A percentile compares a stretch with the other conserved stretches of the same genome.
phyloP scores from a whole-genome alignment of 1,140 invertebrate genomes.

The Parapsyche elsis region DNA sequence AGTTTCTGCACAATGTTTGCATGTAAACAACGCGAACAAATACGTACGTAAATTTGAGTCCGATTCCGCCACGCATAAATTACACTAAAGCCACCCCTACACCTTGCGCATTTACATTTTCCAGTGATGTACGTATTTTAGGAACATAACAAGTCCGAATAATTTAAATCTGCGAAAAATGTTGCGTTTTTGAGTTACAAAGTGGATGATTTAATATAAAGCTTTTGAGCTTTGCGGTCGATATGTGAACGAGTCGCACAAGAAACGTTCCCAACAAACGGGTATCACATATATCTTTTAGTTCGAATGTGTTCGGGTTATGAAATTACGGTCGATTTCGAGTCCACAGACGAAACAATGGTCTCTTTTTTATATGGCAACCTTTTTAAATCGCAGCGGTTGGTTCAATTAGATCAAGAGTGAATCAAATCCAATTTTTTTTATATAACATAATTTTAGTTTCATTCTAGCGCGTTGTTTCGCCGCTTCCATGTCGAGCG shows the following conservation, averaged over 20 bases:
- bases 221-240: not conserved
- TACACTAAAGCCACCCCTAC: too few relatives aligned
- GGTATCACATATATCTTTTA: conserved; percentile 3
- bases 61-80: too few relatives aligned
- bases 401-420: too few relatives aligned
- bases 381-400: too few relatives aligned
- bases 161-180: not conserved
- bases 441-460: too few relatives aligned
- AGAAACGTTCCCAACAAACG: conserved; percentile 3
- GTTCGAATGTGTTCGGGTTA: not conserved
- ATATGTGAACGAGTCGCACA: not conserved
- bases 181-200: not conserved
- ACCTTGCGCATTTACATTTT: too few relatives aligned
- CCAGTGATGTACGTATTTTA: not conserved
- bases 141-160: not conserved
- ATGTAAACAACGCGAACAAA: too few relatives aligned
- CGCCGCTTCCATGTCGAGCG: too few relatives aligned
- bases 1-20: too few relatives aligned
- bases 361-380: not conserved
- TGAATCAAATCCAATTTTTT: too few relatives aligned
- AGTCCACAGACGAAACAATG: not conserved
- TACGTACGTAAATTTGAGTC: too few relatives aligned
- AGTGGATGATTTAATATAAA: conserved; percentile 14
- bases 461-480: too few relatives aligned
- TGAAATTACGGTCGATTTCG: not conserved